Evolutionary conservation across 2,113 vertebrate species (phyloP).

Genomic region (Ophiodon elongatus): DNA sequence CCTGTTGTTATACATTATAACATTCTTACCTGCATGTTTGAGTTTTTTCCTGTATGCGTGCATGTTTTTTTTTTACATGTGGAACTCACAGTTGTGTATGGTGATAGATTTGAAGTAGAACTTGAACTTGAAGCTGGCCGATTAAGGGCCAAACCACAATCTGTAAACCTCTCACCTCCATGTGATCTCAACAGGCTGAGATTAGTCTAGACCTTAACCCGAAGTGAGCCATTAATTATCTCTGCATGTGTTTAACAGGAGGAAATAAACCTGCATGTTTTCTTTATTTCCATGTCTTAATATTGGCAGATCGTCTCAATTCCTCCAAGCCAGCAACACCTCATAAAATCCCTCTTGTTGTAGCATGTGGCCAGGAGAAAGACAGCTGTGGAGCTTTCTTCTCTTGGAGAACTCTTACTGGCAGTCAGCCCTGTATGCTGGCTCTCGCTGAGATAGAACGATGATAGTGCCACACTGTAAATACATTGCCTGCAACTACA

Average conservation of each 20-base stretch:
- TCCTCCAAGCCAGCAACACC: constrained; percentile 26
- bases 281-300: constrained; percentile 17
- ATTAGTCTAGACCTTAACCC: neutral
- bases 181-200: constrained; percentile 19
- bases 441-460: neutral
- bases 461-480: neutral
- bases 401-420: neutral
- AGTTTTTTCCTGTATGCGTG: neutral
- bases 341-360: constrained; percentile 23
- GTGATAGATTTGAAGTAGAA: neutral
- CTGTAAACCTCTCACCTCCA: constrained; percentile 24
- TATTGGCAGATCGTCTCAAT: neutral
- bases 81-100: neutral
- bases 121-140: neutral
- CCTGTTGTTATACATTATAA: neutral
- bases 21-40: neutral
- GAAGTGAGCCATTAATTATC: constrained; percentile 18
- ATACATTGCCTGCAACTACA: neutral
- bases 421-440: neutral
- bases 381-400: neutral
- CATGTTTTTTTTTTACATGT: neutral
- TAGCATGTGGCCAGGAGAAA: neutral
- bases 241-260: constrained; percentile 30
- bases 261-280: neutral
- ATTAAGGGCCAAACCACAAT: neutral